A percentile compares a stretch with the other conserved stretches of the same genome.
Conservation (phyloP, 2,888 invertebrate genomes). For the Bombyx huttoni region DNA sequence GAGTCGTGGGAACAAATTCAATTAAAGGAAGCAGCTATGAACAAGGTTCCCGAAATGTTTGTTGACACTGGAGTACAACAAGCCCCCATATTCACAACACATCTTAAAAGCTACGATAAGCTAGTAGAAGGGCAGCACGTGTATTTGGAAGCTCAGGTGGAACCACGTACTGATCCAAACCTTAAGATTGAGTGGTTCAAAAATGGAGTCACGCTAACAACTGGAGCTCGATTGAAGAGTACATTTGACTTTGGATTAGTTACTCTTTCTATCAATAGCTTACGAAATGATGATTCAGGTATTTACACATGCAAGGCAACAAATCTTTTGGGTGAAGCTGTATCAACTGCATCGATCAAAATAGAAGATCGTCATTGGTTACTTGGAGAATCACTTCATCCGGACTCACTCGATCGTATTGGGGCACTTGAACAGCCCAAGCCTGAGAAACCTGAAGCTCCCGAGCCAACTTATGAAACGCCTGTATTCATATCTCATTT, state of each 20-base stretch:
- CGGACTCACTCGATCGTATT: conserved; percentile 89
- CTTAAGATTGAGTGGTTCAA: conserved; percentile 93
- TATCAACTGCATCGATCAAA: conserved; percentile 91
- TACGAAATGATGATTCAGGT: conserved; percentile 92
- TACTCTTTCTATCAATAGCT: conserved; percentile 88
- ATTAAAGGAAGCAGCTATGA: conserved; percentile 92
- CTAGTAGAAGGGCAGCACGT: conserved; percentile 90
- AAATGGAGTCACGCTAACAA: conserved; percentile 88
- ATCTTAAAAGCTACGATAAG: conserved; percentile 87
- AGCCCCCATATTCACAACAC: conserved; percentile 96
- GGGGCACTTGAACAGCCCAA: conserved; percentile 88
- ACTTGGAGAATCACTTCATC: conserved; percentile 88
- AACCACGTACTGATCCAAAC: conserved; percentile 91
- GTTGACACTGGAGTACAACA: conserved; percentile 88
- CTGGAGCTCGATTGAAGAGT: conserved; percentile 91
- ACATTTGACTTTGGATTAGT: conserved; percentile 98
- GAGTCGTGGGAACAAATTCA: conserved; percentile 94
- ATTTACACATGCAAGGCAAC: conserved; percentile 96
- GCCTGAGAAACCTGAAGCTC: conserved; percentile 75
- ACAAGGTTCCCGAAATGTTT: conserved; percentile 90
- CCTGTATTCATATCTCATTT: conserved; percentile 93
- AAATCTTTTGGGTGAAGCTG: conserved; percentile 94
- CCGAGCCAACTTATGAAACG: conserved; percentile 85
- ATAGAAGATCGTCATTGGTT: conserved; percentile 92
- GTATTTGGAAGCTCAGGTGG: conserved; percentile 90